Conservation (phyloP, 2,888 invertebrate genomes). For the Oithona nana region DNA sequence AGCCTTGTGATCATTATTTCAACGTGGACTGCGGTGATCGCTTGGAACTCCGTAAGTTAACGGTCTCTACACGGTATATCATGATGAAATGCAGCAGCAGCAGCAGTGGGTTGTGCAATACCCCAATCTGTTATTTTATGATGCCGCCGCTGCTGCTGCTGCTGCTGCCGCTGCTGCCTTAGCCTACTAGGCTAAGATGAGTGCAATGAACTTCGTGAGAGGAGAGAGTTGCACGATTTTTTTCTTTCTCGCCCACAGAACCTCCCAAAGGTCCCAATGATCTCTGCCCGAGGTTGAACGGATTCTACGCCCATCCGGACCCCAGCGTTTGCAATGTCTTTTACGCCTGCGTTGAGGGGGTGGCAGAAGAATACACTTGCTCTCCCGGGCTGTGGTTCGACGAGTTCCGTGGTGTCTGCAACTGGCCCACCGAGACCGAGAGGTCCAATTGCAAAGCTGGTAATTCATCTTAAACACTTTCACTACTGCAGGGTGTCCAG, state of each 20-base stretch:
- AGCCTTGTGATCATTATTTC: conserved; percentile 81
- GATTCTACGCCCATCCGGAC: conserved; percentile 77
- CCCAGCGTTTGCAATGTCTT: conserved; percentile 59
- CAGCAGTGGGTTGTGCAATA: too few relatives aligned
- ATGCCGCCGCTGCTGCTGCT: too few relatives aligned
- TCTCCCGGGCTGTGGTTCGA: conserved; percentile 77
- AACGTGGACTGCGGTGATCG: conserved; percentile 77
- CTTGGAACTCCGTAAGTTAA: conserved; percentile 61
- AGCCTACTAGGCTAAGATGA: too few relatives aligned
- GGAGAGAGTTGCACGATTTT: conserved; percentile 7
- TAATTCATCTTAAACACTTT: neutral
- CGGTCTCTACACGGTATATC: too few relatives aligned
- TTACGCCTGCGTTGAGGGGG: conserved; percentile 70
- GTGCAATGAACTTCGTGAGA: conserved; percentile 6
- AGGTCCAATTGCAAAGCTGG: conserved; percentile 45
- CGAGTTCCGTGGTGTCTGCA: conserved; percentile 69
- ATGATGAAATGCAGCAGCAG: too few relatives aligned
- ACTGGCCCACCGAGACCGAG: conserved; percentile 64
- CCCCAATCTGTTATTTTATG: too few relatives aligned
- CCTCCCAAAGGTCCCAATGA: conserved; percentile 18
- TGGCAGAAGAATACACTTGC: conserved; percentile 51
- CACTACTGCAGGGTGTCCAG: neutral
- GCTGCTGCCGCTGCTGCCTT: too few relatives aligned
- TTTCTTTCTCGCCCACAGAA: conserved; percentile 17
- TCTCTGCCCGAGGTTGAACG: conserved; percentile 59